A percentile compares a stretch with the other conserved stretches of the same genome.
Conservation (phyloP, 2,888 invertebrate species). For the Arge pagana region DNA sequence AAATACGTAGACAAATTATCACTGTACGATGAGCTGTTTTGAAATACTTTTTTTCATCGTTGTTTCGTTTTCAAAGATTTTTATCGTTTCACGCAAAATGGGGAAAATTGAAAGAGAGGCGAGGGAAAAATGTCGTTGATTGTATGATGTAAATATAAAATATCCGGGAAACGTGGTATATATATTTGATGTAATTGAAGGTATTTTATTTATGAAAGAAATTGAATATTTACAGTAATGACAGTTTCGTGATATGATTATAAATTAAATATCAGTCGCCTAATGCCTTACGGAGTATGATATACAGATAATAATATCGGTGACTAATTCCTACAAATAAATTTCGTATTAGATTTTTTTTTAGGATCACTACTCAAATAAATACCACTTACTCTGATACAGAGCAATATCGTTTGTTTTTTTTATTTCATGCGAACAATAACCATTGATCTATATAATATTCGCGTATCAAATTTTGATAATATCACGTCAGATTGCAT, state of each 20-base stretch:
- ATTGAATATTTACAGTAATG: slow-evolving; percentile 44
- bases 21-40: too few species aligned
- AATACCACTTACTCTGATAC: slow-evolving; percentile 51
- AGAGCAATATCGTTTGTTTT: too few species aligned
- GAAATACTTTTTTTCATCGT: too few species aligned
- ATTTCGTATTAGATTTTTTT: slow-evolving; percentile 14
- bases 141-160: too few species aligned
- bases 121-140: too few species aligned
- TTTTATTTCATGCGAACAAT: slow-evolving; percentile 8
- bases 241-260: slow-evolving; percentile 31
- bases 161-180: too few species aligned
- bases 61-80: too few species aligned
- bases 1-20: too few species aligned
- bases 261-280: slow-evolving; percentile 40
- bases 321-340: not conserved
- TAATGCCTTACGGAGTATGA: slow-evolving; percentile 21
- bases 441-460: slow-evolving; percentile 5
- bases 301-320: not conserved
- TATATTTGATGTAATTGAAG: too few species aligned
- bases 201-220: slow-evolving; percentile 35
- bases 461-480: not conserved
- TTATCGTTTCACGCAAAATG: too few species aligned
- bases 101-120: too few species aligned
- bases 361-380: slow-evolving; percentile 33
- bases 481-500: slow-evolving; percentile 5